Evolutionary conservation across 2,113 vertebrate species (phyloP).

Genomic region (Microcebus ravelobensis): DNA sequence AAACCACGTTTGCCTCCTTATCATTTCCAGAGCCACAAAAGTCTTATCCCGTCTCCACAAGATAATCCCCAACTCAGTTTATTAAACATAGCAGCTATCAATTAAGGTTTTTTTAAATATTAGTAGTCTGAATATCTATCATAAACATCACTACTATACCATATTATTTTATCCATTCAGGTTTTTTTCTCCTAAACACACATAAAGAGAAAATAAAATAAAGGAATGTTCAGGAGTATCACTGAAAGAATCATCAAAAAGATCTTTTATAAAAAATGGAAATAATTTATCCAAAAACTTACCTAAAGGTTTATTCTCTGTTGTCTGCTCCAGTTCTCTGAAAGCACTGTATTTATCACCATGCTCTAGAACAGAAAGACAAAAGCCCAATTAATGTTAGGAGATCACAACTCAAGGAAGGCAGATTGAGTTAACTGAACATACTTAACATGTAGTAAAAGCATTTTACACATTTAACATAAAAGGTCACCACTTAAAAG

Average conservation of each 20-base stretch:
- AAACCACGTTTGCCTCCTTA: background rate
- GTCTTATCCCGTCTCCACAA: background rate
- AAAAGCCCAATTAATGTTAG: slow-evolving; percentile 41
- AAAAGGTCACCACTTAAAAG: background rate
- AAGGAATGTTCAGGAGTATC: background rate
- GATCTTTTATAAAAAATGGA: background rate
- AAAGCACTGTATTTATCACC: slow-evolving; percentile 98
- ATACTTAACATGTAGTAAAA: background rate
- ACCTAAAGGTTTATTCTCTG: slow-evolving; percentile 94
- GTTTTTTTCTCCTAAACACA: background rate
- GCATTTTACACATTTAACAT: background rate
- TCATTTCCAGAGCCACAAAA: slow-evolving; percentile 3
- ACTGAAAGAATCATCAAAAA: slow-evolving; percentile 17
- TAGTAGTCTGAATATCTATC: background rate
- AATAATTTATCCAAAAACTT: slow-evolving; percentile 79
- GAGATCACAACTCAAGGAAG: background rate
- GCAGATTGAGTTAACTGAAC: background rate
- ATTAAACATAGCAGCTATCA: background rate
- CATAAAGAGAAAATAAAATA: background rate
- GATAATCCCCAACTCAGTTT: background rate
- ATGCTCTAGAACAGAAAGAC: slow-evolving; percentile 85
- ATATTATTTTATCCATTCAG: background rate
- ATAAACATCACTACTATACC: background rate
- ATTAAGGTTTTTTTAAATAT: background rate
- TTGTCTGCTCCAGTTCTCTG: slow-evolving; percentile 91